phyloP scores from a whole-genome alignment of 1,140 invertebrate species.

The Pseudobourletiella spinata region DNA sequence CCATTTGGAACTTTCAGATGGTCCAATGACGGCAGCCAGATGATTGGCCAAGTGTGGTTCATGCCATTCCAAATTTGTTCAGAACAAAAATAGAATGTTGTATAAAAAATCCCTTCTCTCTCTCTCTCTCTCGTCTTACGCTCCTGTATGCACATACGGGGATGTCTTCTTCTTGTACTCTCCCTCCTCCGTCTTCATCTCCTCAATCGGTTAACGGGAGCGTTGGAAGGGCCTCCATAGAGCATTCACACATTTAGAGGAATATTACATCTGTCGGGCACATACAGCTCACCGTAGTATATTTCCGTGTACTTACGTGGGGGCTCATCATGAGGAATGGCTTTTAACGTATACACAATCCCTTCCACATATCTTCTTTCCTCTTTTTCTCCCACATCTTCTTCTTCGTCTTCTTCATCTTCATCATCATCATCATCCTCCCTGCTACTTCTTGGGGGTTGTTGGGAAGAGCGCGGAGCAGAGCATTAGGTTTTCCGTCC shows the following conservation, averaged over 20 bases:
- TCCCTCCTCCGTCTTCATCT: neutral
- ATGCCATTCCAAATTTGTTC: conserved; percentile 38
- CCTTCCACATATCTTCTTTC: conserved; percentile 10
- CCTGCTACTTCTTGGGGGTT: neutral
- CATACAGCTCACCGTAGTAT: neutral
- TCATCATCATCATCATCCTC: neutral
- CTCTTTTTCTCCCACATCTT: conserved; percentile 19
- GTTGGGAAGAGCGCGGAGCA: neutral
- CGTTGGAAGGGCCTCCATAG: conserved; percentile 1
- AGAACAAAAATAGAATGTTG: conserved; percentile 35
- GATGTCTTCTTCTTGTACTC: no score
- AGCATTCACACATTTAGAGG: neutral
- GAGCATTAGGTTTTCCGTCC: neutral
- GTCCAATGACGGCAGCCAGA: conserved; percentile 35
- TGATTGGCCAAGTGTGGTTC: conserved; percentile 37
- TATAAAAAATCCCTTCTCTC: conserved; percentile 23
- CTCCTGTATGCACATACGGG: no score
- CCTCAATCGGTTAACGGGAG: conserved; percentile 14
- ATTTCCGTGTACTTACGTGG: neutral
- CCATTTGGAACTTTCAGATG: conserved; percentile 25
- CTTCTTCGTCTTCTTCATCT: neutral
- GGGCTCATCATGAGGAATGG: no score
- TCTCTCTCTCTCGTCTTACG: neutral
- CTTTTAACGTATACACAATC: neutral
- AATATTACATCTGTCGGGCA: neutral